phyloP scores from a whole-genome alignment of 2,888 invertebrate genomes.

The Lucinisca nassula region DNA sequence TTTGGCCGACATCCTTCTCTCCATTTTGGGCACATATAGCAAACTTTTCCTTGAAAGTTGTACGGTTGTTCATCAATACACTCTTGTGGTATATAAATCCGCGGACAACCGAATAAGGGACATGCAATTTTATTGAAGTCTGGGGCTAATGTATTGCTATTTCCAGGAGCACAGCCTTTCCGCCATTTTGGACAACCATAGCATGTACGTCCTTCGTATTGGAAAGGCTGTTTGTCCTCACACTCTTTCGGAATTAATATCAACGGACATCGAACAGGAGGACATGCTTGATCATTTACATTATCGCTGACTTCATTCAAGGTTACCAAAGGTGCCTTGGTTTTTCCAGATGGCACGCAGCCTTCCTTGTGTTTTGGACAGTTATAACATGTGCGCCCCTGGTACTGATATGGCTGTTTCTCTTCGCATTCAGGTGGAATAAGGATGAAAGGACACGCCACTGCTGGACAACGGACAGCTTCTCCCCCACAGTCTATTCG shows the following conservation, averaged over 20 bases:
- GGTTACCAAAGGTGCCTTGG: neutral
- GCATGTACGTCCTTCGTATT: constrained; percentile 52
- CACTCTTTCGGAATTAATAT: constrained; percentile 52
- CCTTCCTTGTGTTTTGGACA: constrained; percentile 45
- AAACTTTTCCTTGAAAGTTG: constrained; percentile 43
- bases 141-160: neutral
- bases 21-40: constrained; percentile 60
- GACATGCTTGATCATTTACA: constrained; percentile 34
- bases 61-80: constrained; percentile 45
- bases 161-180: constrained; percentile 27
- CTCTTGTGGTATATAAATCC: constrained; percentile 50
- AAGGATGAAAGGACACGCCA: constrained; percentile 29
- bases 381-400: constrained; percentile 22
- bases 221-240: constrained; percentile 42
- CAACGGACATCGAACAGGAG: constrained; percentile 36
- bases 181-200: constrained; percentile 61
- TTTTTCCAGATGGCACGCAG: constrained; percentile 7
- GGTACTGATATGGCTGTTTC: constrained; percentile 3
- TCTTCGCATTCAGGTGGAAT: constrained; percentile 52
- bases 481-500: neutral
- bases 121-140: constrained; percentile 35
- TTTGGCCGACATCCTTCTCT: constrained; percentile 51
- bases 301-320: neutral
- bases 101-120: constrained; percentile 52
- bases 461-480: constrained; percentile 26